Evolutionary conservation across 2,113 vertebrate species (phyloP), one percentile per base, ranked within the genome.

Genomic region (Sceloporus tristichus): DNA sequence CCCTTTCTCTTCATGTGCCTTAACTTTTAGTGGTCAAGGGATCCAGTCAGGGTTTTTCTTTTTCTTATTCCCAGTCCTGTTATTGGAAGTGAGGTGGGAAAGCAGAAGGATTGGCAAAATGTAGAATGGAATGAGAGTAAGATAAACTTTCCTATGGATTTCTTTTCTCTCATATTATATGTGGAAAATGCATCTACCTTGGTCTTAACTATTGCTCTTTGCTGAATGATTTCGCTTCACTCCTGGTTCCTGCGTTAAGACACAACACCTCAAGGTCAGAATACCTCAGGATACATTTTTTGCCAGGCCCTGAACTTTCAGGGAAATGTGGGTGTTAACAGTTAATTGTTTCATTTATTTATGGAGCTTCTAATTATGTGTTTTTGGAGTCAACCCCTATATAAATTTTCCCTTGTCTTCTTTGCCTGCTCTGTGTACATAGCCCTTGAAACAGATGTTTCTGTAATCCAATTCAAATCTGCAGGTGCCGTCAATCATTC

Each of bases 401-500:
- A 29, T 65, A 91, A 62, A 83, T 34, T 65, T 86, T 87, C 79
- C 79, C 81, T 85, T 88, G 27, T 87, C 27, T 73, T 53, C 87
- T 13, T 70, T 92, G 27, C 77, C 59, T 90, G 23, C 76, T 82
- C 19, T 48, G 29, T 85, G 56, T 79, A 56, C 42, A 38, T 62
- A 85, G 8, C 9, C 7, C 8, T 62, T 85, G 62, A 62, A 94
- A 85, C 29, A 88, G 79, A 66, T 89, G n/a, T 89, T 34, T 94
- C 66, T 38, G 84, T 90, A 85, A 88, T 42, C 87, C 65, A 54
- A 66, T 14, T 81, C 54, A 84, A 85, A 88, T 77, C 66, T 82
- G 0, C 65, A 14, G 86, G 66, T 0, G 3, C 80, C 90, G 83
- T 91, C 91, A 88, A 0, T 92, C 90, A 77, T 73, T 92, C 86